Base-by-base conservation (phyloP, 2,888 invertebrate species). In the Carcina quercana region DNA sequence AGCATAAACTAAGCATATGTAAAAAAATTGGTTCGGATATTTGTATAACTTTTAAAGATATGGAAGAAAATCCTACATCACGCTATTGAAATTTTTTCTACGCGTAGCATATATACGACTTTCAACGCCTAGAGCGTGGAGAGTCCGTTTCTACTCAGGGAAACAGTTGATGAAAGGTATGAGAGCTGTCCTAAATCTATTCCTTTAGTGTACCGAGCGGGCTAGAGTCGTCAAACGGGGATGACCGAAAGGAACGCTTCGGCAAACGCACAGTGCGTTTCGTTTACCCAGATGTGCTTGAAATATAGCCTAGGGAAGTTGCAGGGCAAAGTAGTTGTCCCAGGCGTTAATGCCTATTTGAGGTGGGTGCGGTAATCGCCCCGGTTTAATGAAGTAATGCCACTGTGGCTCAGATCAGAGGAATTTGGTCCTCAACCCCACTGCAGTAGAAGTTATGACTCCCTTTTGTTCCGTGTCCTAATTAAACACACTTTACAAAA, bases 131-230 rank as follows among this genome's bases (percentile, higher is more conserved):
- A 0, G 0, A 0, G 0, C 0, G 0, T 12, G 47, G 62, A 56
- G 59, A 59, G 63, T 61, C 63, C 63, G 59, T 62, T 57, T 63
- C 64, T 66, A 61, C 60, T 53, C 59, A 61, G 63, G 40, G 22
- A 38, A 19, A 26, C 47, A 57, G 64, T 58, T 34, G 38, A 30
- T 38, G 28, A 42, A 39, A 47, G 51, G 51, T 46, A 39, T 38
- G n/a, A 38, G 55, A 45, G 47, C 62, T 59, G 50, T 42, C 19
- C 50, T 47, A 56, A 55, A 19, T 49, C 56, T 47, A 42, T 42
- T n/a, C 43, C 37, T 30, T 30, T 21, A 20, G 19, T 34, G 28
- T 28, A 35, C 32, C 43, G 39, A 35, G n/a, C 20, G 20, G 20
- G 20, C 20, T 10, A 20, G n/a, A 20, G 20, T 20, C 10, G 20